These are phyloP conservation scores for Ophion slaviceki DNA, from an alignment of 2,888 invertebrate species.

Conservation along the genomic window DNA sequence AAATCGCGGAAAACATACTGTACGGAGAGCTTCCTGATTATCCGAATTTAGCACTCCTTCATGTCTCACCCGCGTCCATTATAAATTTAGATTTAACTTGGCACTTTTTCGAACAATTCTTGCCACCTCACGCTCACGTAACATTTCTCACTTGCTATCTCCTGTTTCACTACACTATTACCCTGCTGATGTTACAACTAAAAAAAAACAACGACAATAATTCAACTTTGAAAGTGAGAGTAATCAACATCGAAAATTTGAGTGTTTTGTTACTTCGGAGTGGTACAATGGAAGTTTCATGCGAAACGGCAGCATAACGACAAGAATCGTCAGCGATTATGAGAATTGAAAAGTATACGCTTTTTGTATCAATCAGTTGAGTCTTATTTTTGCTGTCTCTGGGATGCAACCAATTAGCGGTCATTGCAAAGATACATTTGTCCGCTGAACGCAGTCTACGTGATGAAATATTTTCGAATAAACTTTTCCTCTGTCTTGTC, in stretches of 20 bases:
- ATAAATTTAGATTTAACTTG: conserved; percentile 63
- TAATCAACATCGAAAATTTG: not conserved
- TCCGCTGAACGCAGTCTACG: conserved; percentile 14
- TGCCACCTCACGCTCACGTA: conserved; percentile 40
- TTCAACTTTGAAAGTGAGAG: not conserved
- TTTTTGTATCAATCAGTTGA: not conserved
- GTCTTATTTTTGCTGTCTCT: not conserved
- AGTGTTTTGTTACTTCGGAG: not conserved
- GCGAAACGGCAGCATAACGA: not conserved
- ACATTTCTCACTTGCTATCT: not conserved
- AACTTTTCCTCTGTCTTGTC: not conserved
- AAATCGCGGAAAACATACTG: conserved; percentile 36
- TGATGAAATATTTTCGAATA: not conserved
- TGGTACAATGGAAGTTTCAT: not conserved
- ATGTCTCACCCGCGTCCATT: conserved; percentile 9
- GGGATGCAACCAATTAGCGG: not conserved
- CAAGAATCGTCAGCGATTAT: no score
- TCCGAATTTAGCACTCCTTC: conserved; percentile 8
- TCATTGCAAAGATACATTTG: not conserved
- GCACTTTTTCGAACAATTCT: conserved; percentile 59
- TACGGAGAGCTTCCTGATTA: conserved; percentile 29
- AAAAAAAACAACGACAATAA: not conserved
- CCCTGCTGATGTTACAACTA: conserved; percentile 21
- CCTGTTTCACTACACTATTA: conserved; percentile 24
- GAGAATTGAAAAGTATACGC: not conserved